Evolutionary conservation across 2,888 invertebrate genomes (phyloP), one percentile per base, ranked within the genome.

Genomic region (Axea sp.): DNA sequence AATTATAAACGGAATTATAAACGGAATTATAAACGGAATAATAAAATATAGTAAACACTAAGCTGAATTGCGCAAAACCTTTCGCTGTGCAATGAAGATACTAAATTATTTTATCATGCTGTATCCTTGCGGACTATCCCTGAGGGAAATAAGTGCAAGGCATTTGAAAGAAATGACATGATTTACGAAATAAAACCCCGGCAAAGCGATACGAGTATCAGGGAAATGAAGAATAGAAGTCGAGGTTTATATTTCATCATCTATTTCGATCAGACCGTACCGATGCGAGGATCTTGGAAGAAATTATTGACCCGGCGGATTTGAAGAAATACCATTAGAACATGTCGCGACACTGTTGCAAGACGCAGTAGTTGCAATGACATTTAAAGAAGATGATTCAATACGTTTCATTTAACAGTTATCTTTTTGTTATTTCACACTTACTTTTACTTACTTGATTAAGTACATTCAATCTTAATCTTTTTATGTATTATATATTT

Each of bases 101-200:
- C 59, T 65, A 53, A 60, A 69, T 69, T 59, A 72, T 65, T 59
- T 59, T 72, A 59, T 65, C 53, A 72, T 65, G 33, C 57, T 12
- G 65, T 53, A 30, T 53, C 59, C 15, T n/a, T n/a, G 45, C 9
- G 22, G 41, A 53, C 65, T 24, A 39, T 35, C 30, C 72, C 33
- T 37, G 3, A 6, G 72, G 65, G 72, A 72, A 65, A 72, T 72
- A 53, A 72, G 45, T 59, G 57, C 53, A 57, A 49, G 41, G 43
- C 49, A 51, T 59, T 64, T 19, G 35, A 49, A 64, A 64, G 51
- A 64, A 64, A 69, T 55, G 53, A 11, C 47, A 65, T 51, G 64
- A 65, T 59, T 59, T 65, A 53, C 37, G 45, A 55, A 71, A 62
- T 65, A 47, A 53, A 69, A 55, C 47, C 19, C n/a, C 15, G 9